These are phyloP conservation scores for Aldrovandia affinis DNA, from an alignment of 2,797 vertebrate species.

Conservation along the genomic window DNA sequence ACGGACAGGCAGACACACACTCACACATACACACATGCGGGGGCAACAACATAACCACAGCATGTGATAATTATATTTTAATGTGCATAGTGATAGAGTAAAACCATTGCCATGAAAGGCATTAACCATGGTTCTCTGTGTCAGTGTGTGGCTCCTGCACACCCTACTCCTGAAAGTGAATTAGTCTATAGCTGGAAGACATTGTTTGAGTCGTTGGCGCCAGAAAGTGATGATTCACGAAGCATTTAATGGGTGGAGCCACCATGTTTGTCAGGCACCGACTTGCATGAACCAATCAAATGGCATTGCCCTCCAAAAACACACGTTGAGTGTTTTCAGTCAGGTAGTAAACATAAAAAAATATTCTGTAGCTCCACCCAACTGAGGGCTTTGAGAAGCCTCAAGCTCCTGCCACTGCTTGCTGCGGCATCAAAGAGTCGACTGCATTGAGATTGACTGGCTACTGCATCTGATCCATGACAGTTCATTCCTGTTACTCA, in stretches of 20 bases:
- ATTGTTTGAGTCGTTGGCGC: too few relatives aligned
- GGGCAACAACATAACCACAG: not conserved
- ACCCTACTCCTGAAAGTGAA: too few relatives aligned
- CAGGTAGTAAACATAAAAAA: too few relatives aligned
- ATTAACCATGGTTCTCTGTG: not conserved
- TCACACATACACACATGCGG: too few relatives aligned
- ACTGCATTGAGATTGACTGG: constrained; percentile 77
- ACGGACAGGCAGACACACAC: too few relatives aligned
- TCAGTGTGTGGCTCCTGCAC: not conserved
- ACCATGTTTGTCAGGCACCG: constrained; percentile 20
- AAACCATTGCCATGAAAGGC: not conserved
- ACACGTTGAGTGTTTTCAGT: not conserved
- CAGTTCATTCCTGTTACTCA: constrained; percentile 85
- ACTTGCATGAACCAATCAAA: constrained; percentile 71
- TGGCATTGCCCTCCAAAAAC: not conserved
- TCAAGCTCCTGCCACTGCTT: constrained; percentile 63
- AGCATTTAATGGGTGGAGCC: not conserved
- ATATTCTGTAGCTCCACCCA: not conserved
- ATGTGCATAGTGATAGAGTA: not conserved
- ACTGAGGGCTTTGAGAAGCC: not conserved
- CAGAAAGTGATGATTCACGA: constrained; percentile 58
- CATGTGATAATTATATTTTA: not conserved
- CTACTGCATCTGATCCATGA: constrained; percentile 83
- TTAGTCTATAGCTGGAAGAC: too few relatives aligned
- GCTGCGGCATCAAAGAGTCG: constrained; percentile 76